A percentile compares a stretch with the other conserved stretches of the same genome.
Conservation (phyloP, 2,888 invertebrate genomes). For the Mythimna albipuncta region DNA sequence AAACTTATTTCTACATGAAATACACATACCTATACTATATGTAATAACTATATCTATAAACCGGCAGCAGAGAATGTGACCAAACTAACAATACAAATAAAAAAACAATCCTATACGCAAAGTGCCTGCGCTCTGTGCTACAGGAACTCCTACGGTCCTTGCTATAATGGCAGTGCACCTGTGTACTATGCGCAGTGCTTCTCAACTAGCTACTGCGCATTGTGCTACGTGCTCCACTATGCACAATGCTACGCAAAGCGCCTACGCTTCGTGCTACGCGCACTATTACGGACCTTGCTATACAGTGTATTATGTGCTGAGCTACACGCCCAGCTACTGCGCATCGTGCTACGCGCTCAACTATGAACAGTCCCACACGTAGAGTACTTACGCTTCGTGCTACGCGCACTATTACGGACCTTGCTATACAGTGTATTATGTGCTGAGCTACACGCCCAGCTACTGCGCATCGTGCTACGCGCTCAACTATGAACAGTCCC, state of each 20-base stretch:
- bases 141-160: neutral
- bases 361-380: neutral
- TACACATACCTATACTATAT: neutral
- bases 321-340: neutral
- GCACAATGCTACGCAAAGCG: neutral
- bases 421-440: neutral
- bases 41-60: too few species aligned
- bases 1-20: neutral
- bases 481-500: neutral
- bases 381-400: too few species aligned
- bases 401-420: neutral
- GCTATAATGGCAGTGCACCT: too few species aligned
- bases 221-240: neutral
- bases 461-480: neutral
- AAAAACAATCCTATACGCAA: too few species aligned
- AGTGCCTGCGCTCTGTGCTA: neutral
- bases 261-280: neutral
- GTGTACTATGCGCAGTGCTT: too few species aligned
- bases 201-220: neutral
- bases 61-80: neutral
- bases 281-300: neutral
- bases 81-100: too few species aligned
- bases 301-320: too few species aligned
- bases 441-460: neutral
- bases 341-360: neutral